These are phyloP conservation scores for Hippoglossus hippoglossus DNA, from an alignment of 2,797 vertebrate species.

Conservation along the genomic window DNA sequence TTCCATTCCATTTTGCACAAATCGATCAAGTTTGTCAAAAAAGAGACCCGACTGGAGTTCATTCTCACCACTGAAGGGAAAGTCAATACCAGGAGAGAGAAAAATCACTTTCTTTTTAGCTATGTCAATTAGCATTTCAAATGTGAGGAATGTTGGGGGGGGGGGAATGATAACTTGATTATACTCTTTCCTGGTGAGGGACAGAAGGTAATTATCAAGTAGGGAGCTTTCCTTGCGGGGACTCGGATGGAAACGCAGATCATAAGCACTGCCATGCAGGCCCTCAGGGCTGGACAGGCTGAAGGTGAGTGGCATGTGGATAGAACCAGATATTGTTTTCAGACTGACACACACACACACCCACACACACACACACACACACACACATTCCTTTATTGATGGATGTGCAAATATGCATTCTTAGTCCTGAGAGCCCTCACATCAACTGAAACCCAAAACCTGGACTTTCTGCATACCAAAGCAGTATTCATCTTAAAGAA, in stretches of 20 bases:
- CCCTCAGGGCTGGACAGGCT: constrained; percentile 55
- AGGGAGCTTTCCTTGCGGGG: constrained; percentile 47
- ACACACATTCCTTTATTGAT: constrained; percentile 77
- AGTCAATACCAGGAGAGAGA: constrained; percentile 40
- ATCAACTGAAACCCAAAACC: constrained; percentile 82
- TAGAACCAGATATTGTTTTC: constrained; percentile 81
- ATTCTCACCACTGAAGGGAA: constrained; percentile 5
- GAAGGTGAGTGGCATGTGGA: constrained; percentile 78
- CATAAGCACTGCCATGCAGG: constrained; percentile 55
- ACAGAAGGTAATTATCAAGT: constrained; percentile 75
- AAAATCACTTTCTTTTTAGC: constrained; percentile 48
- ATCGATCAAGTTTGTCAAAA: constrained; percentile 39
- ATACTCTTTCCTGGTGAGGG: constrained; percentile 63
- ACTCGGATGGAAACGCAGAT: constrained; percentile 61
- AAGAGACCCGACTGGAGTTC: constrained; percentile 6
- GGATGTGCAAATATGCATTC: constrained; percentile 82
- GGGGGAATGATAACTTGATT: constrained; percentile 76
- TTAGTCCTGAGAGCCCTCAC: constrained; percentile 67
- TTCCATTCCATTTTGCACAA: constrained; percentile 32
- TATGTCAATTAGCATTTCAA: constrained; percentile 66
- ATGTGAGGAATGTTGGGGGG: constrained; percentile 65
- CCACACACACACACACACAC: constrained; percentile 51
- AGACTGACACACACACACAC: constrained; percentile 38
- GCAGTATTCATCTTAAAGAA: constrained; percentile 67
- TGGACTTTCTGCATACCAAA: constrained; percentile 77